phyloP scores from a whole-genome alignment of 1,140 invertebrate species.

The Colletes latitarsis region DNA sequence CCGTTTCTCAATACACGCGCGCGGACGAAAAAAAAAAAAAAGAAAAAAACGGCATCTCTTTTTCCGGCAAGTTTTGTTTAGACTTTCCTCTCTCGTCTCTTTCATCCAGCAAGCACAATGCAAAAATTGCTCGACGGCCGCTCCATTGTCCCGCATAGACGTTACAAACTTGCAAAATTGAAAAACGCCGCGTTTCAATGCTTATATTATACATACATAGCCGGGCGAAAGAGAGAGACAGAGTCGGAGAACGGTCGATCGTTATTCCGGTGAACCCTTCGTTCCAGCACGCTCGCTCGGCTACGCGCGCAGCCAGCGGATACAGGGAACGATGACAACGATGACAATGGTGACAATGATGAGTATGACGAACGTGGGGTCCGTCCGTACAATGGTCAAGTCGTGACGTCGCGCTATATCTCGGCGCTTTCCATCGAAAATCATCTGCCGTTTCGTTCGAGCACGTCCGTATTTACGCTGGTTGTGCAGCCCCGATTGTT shows the following conservation, averaged over 20 bases:
- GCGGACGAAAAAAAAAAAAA: not conserved
- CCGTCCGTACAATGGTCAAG: constrained; percentile 60
- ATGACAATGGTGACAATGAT: constrained; percentile 66
- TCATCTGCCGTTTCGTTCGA: constrained; percentile 37
- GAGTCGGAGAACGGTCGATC: constrained; percentile 30
- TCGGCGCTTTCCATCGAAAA: constrained; percentile 40
- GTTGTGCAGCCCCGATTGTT: constrained; percentile 9
- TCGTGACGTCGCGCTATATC: constrained; percentile 36
- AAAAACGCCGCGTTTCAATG: constrained; percentile 48
- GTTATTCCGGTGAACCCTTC: constrained; percentile 47
- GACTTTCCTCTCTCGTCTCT: constrained; percentile 26
- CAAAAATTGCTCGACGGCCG: constrained; percentile 47
- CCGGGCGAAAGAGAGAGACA: not conserved
- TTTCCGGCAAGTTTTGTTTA: constrained; percentile 20
- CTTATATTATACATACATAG: constrained; percentile 38
- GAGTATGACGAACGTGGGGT: constrained; percentile 62
- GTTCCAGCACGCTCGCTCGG: constrained; percentile 24
- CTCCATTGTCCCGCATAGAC: constrained; percentile 41
- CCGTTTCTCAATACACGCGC: not conserved
- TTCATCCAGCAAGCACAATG: constrained; percentile 39
- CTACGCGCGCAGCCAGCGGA: constrained; percentile 17
- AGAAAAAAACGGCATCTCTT: not conserved
- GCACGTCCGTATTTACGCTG: constrained; percentile 27
- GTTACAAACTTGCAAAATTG: constrained; percentile 50
- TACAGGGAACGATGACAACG: constrained; percentile 62